Base-by-base conservation (phyloP, 1,140 invertebrate species). In the Acromyrmex echinatior region DNA sequence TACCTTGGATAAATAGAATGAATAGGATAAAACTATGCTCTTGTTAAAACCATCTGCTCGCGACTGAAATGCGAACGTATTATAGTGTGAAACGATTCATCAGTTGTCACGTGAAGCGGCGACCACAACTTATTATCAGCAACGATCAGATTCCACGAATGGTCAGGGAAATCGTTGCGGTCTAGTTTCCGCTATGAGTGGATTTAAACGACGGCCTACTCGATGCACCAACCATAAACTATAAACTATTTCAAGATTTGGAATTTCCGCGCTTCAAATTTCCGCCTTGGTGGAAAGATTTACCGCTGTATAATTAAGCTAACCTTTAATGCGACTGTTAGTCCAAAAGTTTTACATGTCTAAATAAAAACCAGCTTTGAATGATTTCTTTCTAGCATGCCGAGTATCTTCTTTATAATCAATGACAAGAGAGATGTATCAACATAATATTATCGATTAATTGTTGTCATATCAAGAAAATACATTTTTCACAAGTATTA, bases 151-250 rank as follows among this genome's bases (percentile, higher is more conserved):
- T 88, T 89, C 58, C 14, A 71, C 77, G 86, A 88, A 82, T 66
- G 58, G 62, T n/a, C 81, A 86, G 87, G 87, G 89, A 91, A 90
- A 91, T 80, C 80, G 71, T 49, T 90, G 90, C 71, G 91, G 90
- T 89, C 86, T 86, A 82, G 86, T 89, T 91, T 93, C 92, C 92
- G 89, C 45, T 76, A 63, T 31, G 31, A 66, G 62, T 45, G 77
- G 77, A 85, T 85, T 85, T 78, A 78, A 85, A 78, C 35, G 68
- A 45, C 21, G 53, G n/a, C 10, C 6, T 45, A n/a, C 16, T 85
- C 35, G 70, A 35, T n/a, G 45, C 68, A 21, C 21, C 18, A n/a
- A 18, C 49, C 58, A n/a, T 85, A 77, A 77, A 31, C 3, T 31
- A 31, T 45, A 45, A 45, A 45, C 66, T 31, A 45, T n/a, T 14